These are phyloP conservation scores for Goniozus legneri DNA, from an alignment of 1,140 invertebrate genomes.

Conservation along the genomic window DNA sequence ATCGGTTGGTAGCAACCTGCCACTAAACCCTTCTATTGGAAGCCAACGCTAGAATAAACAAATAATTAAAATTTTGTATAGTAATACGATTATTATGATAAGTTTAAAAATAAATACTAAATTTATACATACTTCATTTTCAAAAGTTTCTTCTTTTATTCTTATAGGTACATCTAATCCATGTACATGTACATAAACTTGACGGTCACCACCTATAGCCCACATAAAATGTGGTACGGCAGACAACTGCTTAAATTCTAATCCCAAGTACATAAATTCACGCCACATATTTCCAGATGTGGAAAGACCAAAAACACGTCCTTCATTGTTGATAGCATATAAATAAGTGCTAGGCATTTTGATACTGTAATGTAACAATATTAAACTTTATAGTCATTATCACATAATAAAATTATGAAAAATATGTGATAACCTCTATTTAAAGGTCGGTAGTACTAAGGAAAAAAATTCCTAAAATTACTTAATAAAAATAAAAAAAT, in stretches of 20 bases:
- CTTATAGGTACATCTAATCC: conserved; percentile 85
- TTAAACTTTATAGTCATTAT: not conserved
- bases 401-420: not conserved
- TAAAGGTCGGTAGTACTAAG: no score
- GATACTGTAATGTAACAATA: not conserved
- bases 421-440: no score
- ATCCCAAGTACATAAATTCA: conserved; percentile 77
- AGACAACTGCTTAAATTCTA: conserved; percentile 84
- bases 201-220: conserved; percentile 88
- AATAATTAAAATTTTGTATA: conserved; percentile 9
- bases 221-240: conserved; percentile 81
- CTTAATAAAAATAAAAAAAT: not conserved
- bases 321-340: conserved; percentile 84
- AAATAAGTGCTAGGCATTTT: conserved; percentile 72
- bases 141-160: conserved; percentile 85
- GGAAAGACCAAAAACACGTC: conserved; percentile 77
- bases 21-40: conserved; percentile 83
- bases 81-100: not conserved
- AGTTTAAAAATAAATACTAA: conserved; percentile 3
- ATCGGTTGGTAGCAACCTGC: conserved; percentile 79
- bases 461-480: not conserved
- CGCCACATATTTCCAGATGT: conserved; percentile 77
- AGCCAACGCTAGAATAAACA: conserved; percentile 70
- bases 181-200: conserved; percentile 87
- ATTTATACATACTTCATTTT: conserved; percentile 73